Base-by-base conservation (phyloP, 1,140 invertebrate genomes). In the Leptinotarsa defecta region DNA sequence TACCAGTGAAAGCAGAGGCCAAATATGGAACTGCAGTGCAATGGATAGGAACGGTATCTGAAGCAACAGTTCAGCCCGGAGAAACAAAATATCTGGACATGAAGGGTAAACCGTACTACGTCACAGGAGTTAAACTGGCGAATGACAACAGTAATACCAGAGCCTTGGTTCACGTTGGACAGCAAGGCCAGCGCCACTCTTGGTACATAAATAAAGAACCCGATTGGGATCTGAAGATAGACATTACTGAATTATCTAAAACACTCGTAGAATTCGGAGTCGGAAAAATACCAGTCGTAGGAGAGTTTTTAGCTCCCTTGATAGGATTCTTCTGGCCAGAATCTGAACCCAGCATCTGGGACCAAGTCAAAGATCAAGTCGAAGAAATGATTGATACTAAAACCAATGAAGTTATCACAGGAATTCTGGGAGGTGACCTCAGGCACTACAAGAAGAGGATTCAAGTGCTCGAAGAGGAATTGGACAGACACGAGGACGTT, bases 321-420 rank as follows among this genome's bases (percentile, higher is more conserved):
- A 19, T 71, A 13, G 34, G 52, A 22, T 43, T 22, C 15, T 71
- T 71, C 24, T 71, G 70, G 70, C 70, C 70, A 19, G 3, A 57
- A 15, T 15, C 19, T n/a, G 27, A 71, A 43, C n/a, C 48, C 17
- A 71, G 49, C 24, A 19, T 71, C 11, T 71, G 70, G 70, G 70
- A 71, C 15, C 48, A 71, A 24, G 34, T 71, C 48, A 52, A 62
- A 22, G 52, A 71, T 61, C 48, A 71, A 43, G 70, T 71, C 13
- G 52, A 22, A 13, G 20, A 11, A 13, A 22, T 71, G 20, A 22
- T 71, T 11, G 70, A 71, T 22, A 17, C 48, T 17, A 71, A 71
- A 61, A 57, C 48, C 17, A 20, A n/a, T 13, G 48, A 71, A n/a
- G 52, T 48, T 13, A 71, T 71, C 19, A 57, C 15, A 13, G 70